Base-by-base conservation (phyloP, 2,888 invertebrate genomes). In the Portevinia maculata region DNA sequence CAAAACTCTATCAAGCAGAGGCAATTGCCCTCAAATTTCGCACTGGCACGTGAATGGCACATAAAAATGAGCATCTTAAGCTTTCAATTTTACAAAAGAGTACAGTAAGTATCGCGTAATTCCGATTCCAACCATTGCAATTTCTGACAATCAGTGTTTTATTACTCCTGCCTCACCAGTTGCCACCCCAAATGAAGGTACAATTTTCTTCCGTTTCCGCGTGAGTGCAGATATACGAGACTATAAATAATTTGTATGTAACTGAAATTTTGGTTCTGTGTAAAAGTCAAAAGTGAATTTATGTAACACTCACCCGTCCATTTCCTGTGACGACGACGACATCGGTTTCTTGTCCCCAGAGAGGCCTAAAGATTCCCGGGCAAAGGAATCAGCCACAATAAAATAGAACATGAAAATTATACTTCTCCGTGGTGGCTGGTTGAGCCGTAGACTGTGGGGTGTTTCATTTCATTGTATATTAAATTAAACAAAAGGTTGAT, bases 251-350 rank as follows among this genome's bases (percentile, higher is more conserved):
- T 75, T 60, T 67, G 7, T 32, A 34, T 67, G 7, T 32, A 34
- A 15, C 52, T 44, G 24, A 32, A 60, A 57, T 50, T 34, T 67
- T 41, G n/a, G 39, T 44, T 15, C 46, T 30, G 37, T 39, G 60
- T 60, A 53, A 60, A 67, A 79, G 79, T 74, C 79, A 74, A 69
- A 79, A 74, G 55, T 69, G 55, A 74, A 79, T 74, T 74, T 69
- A 79, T 79, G 46, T 32, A 13, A 39, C 44, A 52, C 46, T 13
- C 44, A 60, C 53, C 52, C 50, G n/a, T 4, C 28, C 37, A 1
- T 34, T 6, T 13, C n/a, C 19, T 13, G 37, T 9, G 19, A 15
- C 6, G 21, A 11, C 21, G 19, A 3, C 7, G 3, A 1, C 55
- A 15, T 65, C 52, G 52, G 44, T 37, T 39, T 21, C 17, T 9